Base-by-base conservation (phyloP, 2,797 vertebrate species). In the Hapalemur alaotrensis region DNA sequence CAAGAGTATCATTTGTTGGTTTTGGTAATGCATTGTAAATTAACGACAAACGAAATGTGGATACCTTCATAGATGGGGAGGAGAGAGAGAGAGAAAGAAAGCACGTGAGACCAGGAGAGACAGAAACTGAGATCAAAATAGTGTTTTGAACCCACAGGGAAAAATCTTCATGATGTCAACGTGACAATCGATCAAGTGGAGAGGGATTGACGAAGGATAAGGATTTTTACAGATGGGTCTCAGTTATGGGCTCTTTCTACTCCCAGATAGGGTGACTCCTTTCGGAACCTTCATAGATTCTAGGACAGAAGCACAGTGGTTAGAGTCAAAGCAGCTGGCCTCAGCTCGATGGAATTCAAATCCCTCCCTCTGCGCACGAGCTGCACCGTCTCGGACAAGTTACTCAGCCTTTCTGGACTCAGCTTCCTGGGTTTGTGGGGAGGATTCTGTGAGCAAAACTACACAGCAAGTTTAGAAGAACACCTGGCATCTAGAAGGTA, bases 91-190 rank as follows among this genome's bases (percentile, higher is more conserved):
- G 59, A 38, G 5, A 14, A 28, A 63, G 17, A 69, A 38, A 35
- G 1, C 63, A n/a, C 1, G 4, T 65, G 63, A 32, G 63, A 65
- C 32, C 63, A 65, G 54, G 50, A 57, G 9, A 69, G 41, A 35
- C 10, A 18, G 67, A 93, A 43, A 87, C 72, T 0, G 41, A 87
- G 35, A 89, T 32, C 13, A 15, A 93, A 91, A 13, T 6, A 14
- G 38, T 2, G 12, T 57, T 76, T 61, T 76, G 84, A 67, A 61
- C 30, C 25, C 78, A 70, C 41, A 28, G 75, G 20, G 30, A 18
- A 35, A 5, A 41, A 17, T 1, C 28, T 17, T 5, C 23, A 2
- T 4, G 22, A 61, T 12, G 52, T 12, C 35, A 23, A 0, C 0
- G 1, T 8, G 73, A 59, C 17, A 4, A 28, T 11, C 67, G 35